These are phyloP conservation scores for Tadarida brasiliensis DNA, from an alignment of 2,797 vertebrate species.

Conservation along the genomic window DNA sequence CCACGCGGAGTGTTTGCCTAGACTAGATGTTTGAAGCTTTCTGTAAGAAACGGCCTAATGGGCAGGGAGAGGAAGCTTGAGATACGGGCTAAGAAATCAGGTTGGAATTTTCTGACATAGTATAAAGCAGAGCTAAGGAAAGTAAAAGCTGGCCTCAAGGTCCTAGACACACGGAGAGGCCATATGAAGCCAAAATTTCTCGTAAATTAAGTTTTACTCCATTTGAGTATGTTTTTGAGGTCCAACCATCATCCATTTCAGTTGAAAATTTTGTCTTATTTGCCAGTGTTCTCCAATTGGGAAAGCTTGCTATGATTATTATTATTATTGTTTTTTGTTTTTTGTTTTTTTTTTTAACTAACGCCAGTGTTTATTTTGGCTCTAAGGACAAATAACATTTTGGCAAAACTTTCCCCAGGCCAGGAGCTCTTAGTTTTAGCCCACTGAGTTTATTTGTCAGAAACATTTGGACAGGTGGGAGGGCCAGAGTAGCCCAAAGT, in stretches of 20 bases:
- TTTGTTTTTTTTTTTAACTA: not conserved
- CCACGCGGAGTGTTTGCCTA: constrained; percentile 26
- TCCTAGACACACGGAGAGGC: not conserved
- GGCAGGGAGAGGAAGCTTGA: not conserved
- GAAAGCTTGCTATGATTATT: not conserved
- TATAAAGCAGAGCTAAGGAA: not conserved
- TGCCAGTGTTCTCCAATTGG: not conserved
- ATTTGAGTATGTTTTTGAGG: not conserved
- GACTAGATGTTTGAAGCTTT: constrained; percentile 70
- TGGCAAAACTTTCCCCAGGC: not conserved
- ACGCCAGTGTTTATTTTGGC: constrained; percentile 38
- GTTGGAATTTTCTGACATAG: not conserved
- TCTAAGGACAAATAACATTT: constrained; percentile 43
- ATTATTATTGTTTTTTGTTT: no score
- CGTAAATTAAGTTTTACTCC: not conserved
- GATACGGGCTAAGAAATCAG: not conserved
- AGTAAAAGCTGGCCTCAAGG: not conserved
- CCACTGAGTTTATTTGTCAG: constrained; percentile 27
- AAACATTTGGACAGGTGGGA: not conserved
- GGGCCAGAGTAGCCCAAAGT: not conserved
- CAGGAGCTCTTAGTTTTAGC: constrained; percentile 18
- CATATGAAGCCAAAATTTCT: not conserved
- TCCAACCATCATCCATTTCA: not conserved
- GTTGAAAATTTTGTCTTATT: constrained; percentile 38
- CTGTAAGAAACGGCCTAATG: constrained; percentile 65